A percentile compares a stretch with the other conserved stretches of the same genome.
These are phyloP conservation scores for Pycnonotus jocosus DNA, from an alignment of 2,113 vertebrate species.

Conservation along the genomic window DNA sequence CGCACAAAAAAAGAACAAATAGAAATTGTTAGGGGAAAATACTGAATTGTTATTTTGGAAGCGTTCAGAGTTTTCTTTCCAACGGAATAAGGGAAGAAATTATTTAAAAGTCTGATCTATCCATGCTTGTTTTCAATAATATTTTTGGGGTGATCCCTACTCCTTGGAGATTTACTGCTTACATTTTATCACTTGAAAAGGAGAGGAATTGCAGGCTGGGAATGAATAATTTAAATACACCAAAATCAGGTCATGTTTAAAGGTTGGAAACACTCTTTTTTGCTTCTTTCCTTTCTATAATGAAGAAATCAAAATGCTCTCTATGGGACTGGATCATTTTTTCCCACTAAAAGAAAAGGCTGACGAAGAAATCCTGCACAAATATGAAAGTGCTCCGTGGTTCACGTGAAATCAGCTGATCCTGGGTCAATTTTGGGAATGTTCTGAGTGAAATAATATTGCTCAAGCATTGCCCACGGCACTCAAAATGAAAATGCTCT, in stretches of 20 bases:
- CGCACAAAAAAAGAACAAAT: neutral
- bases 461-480: neutral
- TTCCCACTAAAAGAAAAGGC: neutral
- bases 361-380: neutral
- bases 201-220: neutral
- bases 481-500: neutral
- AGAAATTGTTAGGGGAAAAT: neutral
- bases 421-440: neutral
- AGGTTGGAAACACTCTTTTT: neutral
- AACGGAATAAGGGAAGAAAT: neutral
- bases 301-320: neutral
- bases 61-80: neutral
- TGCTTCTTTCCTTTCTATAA: neutral
- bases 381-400: neutral
- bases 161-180: neutral
- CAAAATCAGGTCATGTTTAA: neutral
- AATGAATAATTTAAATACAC: accelerated
- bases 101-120: neutral
- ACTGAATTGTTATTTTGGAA: neutral
- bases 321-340: neutral
- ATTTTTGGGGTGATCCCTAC: neutral
- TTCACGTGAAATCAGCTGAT: neutral
- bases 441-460: neutral
- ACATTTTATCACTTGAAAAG: neutral
- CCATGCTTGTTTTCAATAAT: neutral